These are phyloP conservation scores for Lophotriccus pileatus DNA, from an alignment of 2,797 vertebrate species.

Conservation along the genomic window DNA sequence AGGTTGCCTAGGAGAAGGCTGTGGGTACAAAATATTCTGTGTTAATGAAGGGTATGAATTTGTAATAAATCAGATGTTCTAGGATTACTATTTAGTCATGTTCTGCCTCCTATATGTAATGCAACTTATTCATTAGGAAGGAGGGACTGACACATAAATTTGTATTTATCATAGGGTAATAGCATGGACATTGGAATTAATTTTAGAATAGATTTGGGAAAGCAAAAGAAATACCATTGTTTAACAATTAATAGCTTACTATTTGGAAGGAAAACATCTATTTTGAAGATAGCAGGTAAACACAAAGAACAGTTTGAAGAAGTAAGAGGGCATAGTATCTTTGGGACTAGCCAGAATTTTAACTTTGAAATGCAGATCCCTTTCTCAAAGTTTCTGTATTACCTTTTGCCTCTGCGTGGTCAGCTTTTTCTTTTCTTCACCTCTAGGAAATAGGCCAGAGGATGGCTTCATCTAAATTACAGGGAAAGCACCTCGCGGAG, in stretches of 20 bases:
- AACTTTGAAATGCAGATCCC: background rate
- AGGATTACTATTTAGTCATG: conserved; percentile 11
- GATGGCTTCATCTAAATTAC: background rate
- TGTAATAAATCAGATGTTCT: conserved; percentile 31
- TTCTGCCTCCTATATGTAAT: background rate
- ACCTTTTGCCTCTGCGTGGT: background rate
- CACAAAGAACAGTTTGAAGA: background rate
- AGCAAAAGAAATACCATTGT: background rate
- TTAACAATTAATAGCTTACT: background rate
- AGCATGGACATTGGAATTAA: background rate
- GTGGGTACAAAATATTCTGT: background rate
- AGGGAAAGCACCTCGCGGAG: background rate
- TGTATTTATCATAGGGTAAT: background rate
- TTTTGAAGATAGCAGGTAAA: background rate
- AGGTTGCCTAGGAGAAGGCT: conserved; percentile 48
- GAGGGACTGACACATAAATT: background rate
- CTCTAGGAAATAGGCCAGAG: background rate
- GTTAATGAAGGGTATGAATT: conserved; percentile 14
- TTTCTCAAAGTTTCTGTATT: fast-evolving
- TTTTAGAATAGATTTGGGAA: background rate
- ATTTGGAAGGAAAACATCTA: background rate
- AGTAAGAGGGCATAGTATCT: background rate
- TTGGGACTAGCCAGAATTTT: background rate
- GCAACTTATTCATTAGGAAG: background rate
- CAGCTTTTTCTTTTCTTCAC: background rate